Evolutionary conservation across 2,113 vertebrate genomes (phyloP), one percentile per base, ranked within the genome.

Genomic region (Pan troglodytes): DNA sequence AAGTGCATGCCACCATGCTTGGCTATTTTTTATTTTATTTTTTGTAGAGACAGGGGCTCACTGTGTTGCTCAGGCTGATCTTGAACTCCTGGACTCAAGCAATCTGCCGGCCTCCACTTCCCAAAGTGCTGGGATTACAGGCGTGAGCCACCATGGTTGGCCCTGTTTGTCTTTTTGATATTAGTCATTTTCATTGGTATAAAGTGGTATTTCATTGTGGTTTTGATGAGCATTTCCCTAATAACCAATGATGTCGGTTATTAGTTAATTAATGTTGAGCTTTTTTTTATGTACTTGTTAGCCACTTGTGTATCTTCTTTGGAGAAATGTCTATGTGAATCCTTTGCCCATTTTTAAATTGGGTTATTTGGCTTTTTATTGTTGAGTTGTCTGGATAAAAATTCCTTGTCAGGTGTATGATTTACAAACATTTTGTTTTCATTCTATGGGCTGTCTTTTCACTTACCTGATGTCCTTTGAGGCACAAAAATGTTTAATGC

Each of bases 391-490:
- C n/a, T 55, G 6, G 18, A 93, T 32, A 83, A 82, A 95, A 85
- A 88, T 32, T 91, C 35, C 76, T 94, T 81, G 70, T 23, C 4
- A 67, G 32, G 80, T 16, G 16, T 16, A 57, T n/a, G 13, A 96
- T 57, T 55, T 93, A 38, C 22, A 92, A 95, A 86, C 75, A 87
- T 50, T 86, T 82, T 78, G 78, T 45, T 96, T 32, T 84, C n/a
- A 27, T 38, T 82, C 45, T 79, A 11, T 43, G 73, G 27, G 55
- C 2, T 92, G 32, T 83, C 68, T 88, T 80, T 96, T 50, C 64
- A 90, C 8, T 85, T 52, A 50, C 22, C 92, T 97, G 38, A 87
- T 27, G 10, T 82, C 64, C 38, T 91, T 48, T 70, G 30, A 93
- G 89, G 68, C 18, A 95, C 7, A 40, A 1, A 72, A 22, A 17